Conservation (phyloP, 1,140 invertebrate species). For the Magallana gigas region DNA sequence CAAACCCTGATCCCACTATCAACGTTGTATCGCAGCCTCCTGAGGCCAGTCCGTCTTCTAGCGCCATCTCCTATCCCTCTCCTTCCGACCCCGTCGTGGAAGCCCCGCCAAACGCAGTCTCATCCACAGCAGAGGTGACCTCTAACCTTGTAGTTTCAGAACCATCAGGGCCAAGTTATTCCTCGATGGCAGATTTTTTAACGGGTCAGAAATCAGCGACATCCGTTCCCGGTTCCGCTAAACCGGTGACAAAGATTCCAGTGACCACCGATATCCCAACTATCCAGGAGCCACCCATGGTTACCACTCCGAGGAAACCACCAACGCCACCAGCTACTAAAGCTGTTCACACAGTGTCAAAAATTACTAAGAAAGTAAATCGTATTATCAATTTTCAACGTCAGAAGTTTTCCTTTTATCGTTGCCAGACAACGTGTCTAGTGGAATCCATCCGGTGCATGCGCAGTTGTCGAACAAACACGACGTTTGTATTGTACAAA, state of each 20-base stretch:
- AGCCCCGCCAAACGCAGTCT: background rate
- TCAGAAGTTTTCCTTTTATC: constrained; percentile 8
- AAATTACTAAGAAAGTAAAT: background rate
- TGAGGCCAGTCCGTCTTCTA: background rate
- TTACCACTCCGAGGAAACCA: background rate
- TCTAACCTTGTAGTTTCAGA: background rate
- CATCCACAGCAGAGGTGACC: background rate
- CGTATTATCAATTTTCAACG: background rate
- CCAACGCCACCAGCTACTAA: background rate
- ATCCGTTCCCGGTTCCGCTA: background rate
- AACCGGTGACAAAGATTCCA: background rate
- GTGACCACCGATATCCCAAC: background rate
- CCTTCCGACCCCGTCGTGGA: background rate
- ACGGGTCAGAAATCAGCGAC: background rate
- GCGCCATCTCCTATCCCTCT: background rate
- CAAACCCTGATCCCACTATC: background rate
- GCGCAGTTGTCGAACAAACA: constrained; percentile 17
- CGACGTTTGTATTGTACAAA: constrained; percentile 10
- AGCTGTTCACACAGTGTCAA: background rate
- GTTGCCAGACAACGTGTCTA: background rate
- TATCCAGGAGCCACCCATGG: background rate
- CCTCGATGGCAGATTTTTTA: background rate
- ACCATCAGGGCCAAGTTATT: background rate
- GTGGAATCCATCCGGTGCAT: background rate
- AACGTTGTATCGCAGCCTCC: background rate